Conservation (phyloP, 2,888 invertebrate genomes). For the Oscheius sp. region DNA sequence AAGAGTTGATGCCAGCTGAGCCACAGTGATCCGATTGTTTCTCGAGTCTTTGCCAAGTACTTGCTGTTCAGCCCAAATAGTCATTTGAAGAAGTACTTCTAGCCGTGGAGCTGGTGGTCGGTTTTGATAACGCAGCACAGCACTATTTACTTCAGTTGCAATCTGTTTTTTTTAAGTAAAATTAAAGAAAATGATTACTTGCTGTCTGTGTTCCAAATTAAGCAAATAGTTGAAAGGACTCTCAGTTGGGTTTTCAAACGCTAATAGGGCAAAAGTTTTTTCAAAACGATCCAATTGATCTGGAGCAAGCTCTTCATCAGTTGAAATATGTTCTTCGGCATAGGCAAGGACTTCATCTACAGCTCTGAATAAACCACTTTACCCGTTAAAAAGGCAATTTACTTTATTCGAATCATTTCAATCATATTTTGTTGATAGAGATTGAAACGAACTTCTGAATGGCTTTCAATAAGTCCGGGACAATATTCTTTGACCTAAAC, state of each 20-base stretch:
- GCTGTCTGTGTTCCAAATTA: not conserved
- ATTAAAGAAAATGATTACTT: not conserved
- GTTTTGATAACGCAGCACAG: constrained; percentile 5
- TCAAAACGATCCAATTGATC: constrained; percentile 21
- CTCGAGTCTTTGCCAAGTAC: no score
- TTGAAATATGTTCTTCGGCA: constrained; percentile 13
- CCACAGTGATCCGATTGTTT: no score
- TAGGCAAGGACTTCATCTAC: constrained; percentile 3
- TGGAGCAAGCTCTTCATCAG: not conserved
- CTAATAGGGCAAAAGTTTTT: constrained; percentile 22
- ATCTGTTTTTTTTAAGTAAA: not conserved
- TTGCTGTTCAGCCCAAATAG: constrained; percentile 17
- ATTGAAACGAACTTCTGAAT: constrained; percentile 20
- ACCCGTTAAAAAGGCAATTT: not conserved
- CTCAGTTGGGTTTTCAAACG: constrained; percentile 12
- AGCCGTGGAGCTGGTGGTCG: constrained; percentile 24
- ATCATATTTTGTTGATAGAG: constrained; percentile 19
- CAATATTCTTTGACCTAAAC: constrained; percentile 1
- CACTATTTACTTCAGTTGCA: constrained; percentile 18
- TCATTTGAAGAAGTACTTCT: constrained; percentile 15
- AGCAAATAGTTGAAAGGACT: constrained; percentile 13
- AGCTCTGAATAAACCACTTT: not conserved
- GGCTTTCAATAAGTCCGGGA: constrained; percentile 11
- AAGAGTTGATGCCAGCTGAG: no score
- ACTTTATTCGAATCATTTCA: constrained; percentile 22